These are phyloP conservation scores for Malurus melanocephalus DNA, from an alignment of 2,113 vertebrate species.

Conservation along the genomic window DNA sequence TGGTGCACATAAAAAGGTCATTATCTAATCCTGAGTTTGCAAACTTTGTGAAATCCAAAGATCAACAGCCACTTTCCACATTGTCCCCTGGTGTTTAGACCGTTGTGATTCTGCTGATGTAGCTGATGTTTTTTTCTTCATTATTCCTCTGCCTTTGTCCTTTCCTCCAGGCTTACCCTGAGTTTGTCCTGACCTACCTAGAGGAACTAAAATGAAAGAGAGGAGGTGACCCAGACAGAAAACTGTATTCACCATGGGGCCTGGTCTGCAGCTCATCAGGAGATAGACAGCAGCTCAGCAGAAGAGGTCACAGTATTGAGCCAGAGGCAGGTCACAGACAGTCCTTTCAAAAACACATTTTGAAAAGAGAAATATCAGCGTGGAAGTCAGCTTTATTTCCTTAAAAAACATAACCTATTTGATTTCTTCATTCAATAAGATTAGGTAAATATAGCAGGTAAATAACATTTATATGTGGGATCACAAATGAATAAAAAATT, in stretches of 20 bases:
- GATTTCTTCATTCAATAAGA: not conserved
- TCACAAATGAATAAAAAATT: not conserved
- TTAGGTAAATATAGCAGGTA: not conserved
- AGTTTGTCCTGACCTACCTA: constrained; percentile 78
- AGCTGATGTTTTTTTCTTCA: constrained; percentile 7
- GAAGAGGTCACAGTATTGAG: constrained; percentile 65
- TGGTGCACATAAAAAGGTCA: not conserved
- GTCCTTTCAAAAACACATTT: constrained; percentile 37
- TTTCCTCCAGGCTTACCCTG: constrained; percentile 71
- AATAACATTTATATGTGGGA: not conserved
- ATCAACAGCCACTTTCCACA: not conserved
- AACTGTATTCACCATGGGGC: constrained; percentile 41
- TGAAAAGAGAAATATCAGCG: constrained; percentile 38
- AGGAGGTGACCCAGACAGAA: constrained; percentile 69
- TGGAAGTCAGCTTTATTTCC: not conserved
- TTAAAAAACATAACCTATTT: not conserved
- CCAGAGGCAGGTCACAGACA: constrained; percentile 63
- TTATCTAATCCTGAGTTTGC: not conserved
- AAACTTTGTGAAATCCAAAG: not conserved
- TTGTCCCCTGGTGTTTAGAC: not conserved
- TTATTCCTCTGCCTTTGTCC: constrained; percentile 43
- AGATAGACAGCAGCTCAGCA: constrained; percentile 49
- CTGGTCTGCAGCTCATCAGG: constrained; percentile 54
- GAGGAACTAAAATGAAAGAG: constrained; percentile 68
- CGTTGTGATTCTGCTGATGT: constrained; percentile 17